Conservation (phyloP, 2,113 vertebrate species). For the Colossoma macropomum region DNA sequence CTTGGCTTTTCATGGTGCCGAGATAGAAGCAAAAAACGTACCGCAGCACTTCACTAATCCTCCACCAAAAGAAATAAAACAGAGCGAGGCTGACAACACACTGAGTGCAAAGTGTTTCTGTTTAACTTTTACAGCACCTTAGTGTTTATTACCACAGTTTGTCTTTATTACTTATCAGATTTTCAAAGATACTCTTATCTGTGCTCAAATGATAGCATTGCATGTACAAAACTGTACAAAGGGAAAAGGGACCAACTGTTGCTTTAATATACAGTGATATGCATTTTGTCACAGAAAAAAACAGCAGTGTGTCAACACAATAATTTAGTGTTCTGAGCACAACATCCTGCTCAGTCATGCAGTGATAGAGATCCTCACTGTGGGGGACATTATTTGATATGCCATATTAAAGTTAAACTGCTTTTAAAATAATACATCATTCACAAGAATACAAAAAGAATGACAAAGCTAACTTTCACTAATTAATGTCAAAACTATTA, state of each 20-base stretch:
- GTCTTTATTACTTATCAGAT: not conserved
- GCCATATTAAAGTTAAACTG: not conserved
- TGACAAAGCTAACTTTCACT: too few relatives aligned
- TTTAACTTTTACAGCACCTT: conserved; percentile 39
- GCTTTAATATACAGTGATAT: not conserved
- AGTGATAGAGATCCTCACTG: too few relatives aligned
- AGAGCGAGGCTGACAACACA: not conserved
- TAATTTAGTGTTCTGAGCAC: not conserved
- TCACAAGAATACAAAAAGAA: too few relatives aligned
- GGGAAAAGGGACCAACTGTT: not conserved
- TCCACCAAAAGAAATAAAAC: not conserved
- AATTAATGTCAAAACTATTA: too few relatives aligned
- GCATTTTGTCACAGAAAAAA: not conserved
- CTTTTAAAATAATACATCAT: too few relatives aligned
- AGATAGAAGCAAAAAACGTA: not conserved
- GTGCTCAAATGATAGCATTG: not conserved
- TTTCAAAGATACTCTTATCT: not conserved
- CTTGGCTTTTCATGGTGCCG: conserved; percentile 53
- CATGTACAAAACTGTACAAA: not conserved
- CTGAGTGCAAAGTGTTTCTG: conserved; percentile 30
- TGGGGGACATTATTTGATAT: too few relatives aligned
- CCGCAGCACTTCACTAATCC: not conserved
- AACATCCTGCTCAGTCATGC: not conserved
- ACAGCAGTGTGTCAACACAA: not conserved
- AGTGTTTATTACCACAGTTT: not conserved